A percentile compares a stretch with the other conserved stretches of the same genome.
Evolutionary conservation across 2,888 invertebrate species (phyloP).

Genomic region (Deroplatys truncata): DNA sequence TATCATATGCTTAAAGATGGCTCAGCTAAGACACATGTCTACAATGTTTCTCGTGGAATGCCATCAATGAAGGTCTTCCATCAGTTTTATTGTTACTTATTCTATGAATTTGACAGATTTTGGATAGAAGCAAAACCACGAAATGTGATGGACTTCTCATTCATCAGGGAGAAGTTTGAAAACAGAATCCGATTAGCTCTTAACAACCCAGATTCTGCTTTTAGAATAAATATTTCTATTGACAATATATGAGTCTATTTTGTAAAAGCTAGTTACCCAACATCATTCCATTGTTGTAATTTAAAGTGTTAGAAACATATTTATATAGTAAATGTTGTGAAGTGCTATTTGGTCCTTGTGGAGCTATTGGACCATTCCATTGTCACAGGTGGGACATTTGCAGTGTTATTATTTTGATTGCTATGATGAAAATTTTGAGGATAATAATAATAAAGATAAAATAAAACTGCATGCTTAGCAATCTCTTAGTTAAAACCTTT

Average conservation of each 20-base stretch:
- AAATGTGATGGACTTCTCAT: slow-evolving; percentile 94
- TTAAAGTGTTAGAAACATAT: neutral
- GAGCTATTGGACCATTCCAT: neutral
- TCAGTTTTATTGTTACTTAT: slow-evolving; percentile 88
- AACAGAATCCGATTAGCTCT: slow-evolving; percentile 63
- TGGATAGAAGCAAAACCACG: slow-evolving; percentile 90
- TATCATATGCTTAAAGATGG: slow-evolving; percentile 76
- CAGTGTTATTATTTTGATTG: no score
- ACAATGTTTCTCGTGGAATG: slow-evolving; percentile 67
- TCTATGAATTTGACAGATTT: slow-evolving; percentile 90
- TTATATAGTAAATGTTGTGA: neutral
- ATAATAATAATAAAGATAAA: no score
- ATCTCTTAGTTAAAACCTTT: no score
- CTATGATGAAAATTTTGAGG: no score
- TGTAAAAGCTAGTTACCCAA: neutral
- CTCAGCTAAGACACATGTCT: slow-evolving; percentile 85
- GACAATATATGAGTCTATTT: slow-evolving; percentile 55
- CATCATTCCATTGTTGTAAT: neutral
- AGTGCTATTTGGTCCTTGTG: neutral
- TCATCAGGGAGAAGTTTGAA: slow-evolving; percentile 82
- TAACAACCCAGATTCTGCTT: slow-evolving; percentile 63
- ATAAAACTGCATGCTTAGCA: no score
- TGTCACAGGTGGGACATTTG: no score
- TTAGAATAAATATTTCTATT: slow-evolving; percentile 75
- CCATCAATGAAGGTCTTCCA: slow-evolving; percentile 77